Evolutionary conservation across 2,113 vertebrate species (phyloP).

Genomic region (Plestiodon gilberti): DNA sequence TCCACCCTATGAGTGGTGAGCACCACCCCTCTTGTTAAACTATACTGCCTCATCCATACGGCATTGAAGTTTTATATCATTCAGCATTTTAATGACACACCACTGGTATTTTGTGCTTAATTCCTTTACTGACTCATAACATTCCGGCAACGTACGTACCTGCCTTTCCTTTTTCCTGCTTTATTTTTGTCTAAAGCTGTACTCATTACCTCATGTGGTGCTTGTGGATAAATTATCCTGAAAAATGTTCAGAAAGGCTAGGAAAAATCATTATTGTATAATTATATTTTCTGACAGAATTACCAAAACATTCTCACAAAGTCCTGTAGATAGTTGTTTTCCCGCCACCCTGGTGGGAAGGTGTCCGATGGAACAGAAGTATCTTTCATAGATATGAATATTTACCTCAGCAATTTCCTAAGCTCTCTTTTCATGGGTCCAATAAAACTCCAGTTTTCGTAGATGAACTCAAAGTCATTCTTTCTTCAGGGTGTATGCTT

Average conservation of each 20-base stretch:
- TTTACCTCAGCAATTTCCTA: not conserved
- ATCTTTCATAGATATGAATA: not conserved
- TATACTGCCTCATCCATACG: conserved; percentile 40
- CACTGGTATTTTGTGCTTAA: conserved; percentile 44
- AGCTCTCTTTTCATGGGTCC: not conserved
- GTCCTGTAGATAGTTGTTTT: not conserved
- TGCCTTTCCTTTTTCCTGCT: not conserved
- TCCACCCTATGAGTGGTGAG: conserved; percentile 30
- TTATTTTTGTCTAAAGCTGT: not conserved
- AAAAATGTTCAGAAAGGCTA: not conserved
- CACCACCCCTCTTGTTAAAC: conserved; percentile 33
- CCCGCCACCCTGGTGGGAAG: not conserved
- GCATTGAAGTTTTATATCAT: conserved; percentile 48
- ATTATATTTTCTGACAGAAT: conserved; percentile 13
- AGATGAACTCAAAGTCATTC: not conserved
- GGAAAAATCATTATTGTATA: conserved; percentile 1
- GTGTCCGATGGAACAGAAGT: not conserved
- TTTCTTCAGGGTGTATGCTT: not conserved
- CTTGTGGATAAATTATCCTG: not conserved
- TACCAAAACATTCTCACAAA: not conserved
- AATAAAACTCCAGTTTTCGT: not conserved
- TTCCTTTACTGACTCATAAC: not conserved
- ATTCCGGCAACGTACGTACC: not conserved
- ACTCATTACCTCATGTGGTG: not conserved
- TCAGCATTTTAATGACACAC: conserved; percentile 44